Base-by-base conservation (phyloP, 1,140 invertebrate genomes). In the Belonocnema kinseyi region DNA sequence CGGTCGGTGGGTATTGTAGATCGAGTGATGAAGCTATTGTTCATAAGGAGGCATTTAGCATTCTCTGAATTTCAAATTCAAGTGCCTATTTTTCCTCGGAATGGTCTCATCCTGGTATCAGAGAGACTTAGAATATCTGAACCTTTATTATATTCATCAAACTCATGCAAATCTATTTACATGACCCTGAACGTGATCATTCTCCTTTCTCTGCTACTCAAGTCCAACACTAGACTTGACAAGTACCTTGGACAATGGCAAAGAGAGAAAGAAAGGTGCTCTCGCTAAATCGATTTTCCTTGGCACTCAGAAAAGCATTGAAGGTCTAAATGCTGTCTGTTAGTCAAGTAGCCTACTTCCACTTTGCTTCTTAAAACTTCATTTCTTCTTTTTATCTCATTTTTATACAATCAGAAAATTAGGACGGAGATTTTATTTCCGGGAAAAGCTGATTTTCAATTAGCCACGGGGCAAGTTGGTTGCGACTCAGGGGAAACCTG, bases 141-240 rank as follows among this genome's bases (percentile, higher is more conserved):
- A 21, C n/a, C 2, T 16, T 40, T 66, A 46, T 40, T 66, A 46
- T 40, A 66, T 66, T 66, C 14, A 40, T 66, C 26, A 21, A 58
- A 21, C n/a, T 7, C 14, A 8, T 10, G n/a, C 12, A 40, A 66
- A 66, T 66, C 61, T 66, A 66, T 46, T 66, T 40, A 40, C 61
- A 66, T 66, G 61, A n/a, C 61, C 61, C 61, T 66, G 61, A 66
- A 66, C 61, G 61, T 66, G 61, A 66, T 46, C 61, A 66, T 66
- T 66, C 61, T 66, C 61, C 26, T 66, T 66, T 66, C 61, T 66
- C 16, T 46, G 61, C 61, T 66, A 40, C 12, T 66, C 33, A 66
- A 66, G 14, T 66, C 33, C 10, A 46, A 66, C 26, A 66, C 61
- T 66, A 33, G 21, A 66, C 10, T 40, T 54, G 53, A 54, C 53